Percentiles rank a stretch among this genome's conserved stretches.
Conservation (phyloP, 2,888 invertebrate genomes). For the Cybosia mesomella region DNA sequence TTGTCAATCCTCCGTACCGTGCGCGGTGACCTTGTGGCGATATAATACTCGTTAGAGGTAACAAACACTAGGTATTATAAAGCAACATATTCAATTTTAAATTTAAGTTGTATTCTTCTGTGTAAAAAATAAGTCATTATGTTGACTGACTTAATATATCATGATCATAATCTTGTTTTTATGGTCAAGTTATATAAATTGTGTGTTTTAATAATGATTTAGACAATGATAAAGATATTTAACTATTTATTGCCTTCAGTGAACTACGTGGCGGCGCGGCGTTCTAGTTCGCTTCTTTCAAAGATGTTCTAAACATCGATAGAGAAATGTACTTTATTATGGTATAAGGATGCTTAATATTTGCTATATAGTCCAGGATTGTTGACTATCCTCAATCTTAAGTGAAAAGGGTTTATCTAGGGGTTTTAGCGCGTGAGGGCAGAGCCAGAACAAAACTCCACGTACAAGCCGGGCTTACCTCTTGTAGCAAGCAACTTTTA, state of each 20-base stretch:
- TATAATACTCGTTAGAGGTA: slow-evolving; percentile 57
- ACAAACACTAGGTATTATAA: slow-evolving; percentile 64
- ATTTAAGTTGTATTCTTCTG: slow-evolving; percentile 41
- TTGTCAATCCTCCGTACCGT: slow-evolving; percentile 71
- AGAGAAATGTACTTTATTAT: no score
- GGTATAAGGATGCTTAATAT: no score
- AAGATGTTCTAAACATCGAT: not conserved
- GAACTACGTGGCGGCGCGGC: no score
- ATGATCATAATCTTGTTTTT: slow-evolving; percentile 37
- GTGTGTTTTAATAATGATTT: slow-evolving; percentile 19
- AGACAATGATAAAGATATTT: slow-evolving; percentile 21
- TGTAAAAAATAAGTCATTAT: slow-evolving; percentile 38
- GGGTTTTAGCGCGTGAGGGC: not conserved
- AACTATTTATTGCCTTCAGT: slow-evolving; percentile 5
- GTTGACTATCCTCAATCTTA: not conserved
- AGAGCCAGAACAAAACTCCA: not conserved
- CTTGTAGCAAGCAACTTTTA: no score
- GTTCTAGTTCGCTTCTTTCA: not conserved
- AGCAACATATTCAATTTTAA: not conserved
- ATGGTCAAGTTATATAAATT: slow-evolving; percentile 17
- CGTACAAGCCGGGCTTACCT: no score
- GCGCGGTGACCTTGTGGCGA: slow-evolving; percentile 79
- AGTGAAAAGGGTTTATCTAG: not conserved
- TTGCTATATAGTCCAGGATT: no score
- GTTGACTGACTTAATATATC: slow-evolving; percentile 34